Evolutionary conservation across 2,797 vertebrate genomes (phyloP), one percentile per base, ranked within the genome.

Genomic region (Ctenopoma multispine): DNA sequence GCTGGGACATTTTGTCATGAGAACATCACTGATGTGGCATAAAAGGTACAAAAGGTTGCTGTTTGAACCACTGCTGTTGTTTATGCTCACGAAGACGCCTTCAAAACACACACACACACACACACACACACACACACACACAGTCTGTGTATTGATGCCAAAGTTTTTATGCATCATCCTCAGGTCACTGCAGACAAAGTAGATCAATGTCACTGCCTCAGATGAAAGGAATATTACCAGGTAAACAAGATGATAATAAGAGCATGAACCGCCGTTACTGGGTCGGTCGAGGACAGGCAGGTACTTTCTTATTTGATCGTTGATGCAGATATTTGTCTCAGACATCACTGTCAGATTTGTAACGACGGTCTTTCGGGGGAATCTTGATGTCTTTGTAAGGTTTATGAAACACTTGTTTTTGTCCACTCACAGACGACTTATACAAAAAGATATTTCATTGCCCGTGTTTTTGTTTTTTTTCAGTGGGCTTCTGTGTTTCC

Each of bases 181-280:
- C 12, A 4, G 29, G 65, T 68, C 51, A 31, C 15, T 21, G 53
- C 31, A 57, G 49, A 57, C 44, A 14, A 51, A 23, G 47, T 18
- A 15, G 54, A 62, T 55, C 57, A 65, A 50, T 72, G 5, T 18
- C 47, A 47, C 18, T 15, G 34, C 34, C 1, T 27, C 46, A 21
- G 62, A 64, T 44, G 36, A 59, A 13, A 73, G 56, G 24, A 44
- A 14, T 40, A 54, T n/a, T 27, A 17, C 24, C 50, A 62, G 21
- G 59, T 53, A 56, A 73, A 75, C 64, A 24, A 8, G 34, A 15
- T 38, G n/a, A 61, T 29, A 43, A 51, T 51, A 34, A 77, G 71
- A 48, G 40, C 50, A 21, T 23, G 24, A 50, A 66, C 55, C 63
- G 15, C 21, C 15, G 43, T 21, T 18, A 13, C 29, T 23, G 58